A percentile compares a stretch with the other conserved stretches of the same genome.
Conservation (phyloP, 2,113 vertebrate genomes). For the Egretta garzetta region DNA sequence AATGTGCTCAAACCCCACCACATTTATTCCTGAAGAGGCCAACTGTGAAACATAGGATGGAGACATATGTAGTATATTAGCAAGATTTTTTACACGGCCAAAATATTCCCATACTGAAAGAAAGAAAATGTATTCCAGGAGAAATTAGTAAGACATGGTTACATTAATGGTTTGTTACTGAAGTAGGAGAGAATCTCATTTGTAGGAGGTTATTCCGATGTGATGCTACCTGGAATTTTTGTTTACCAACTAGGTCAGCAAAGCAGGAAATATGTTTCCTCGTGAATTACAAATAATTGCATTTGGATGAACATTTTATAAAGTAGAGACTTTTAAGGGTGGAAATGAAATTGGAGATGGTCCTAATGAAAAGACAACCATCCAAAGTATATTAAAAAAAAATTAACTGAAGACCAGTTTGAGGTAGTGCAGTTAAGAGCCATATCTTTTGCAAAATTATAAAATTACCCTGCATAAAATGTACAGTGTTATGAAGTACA, state of each 20-base stretch:
- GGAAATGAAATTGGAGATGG: background rate
- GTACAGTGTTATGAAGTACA: background rate
- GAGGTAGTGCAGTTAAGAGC: background rate
- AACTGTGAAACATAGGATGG: background rate
- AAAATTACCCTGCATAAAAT: background rate
- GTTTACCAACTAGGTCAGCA: background rate
- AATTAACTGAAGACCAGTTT: background rate
- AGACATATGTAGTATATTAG: background rate
- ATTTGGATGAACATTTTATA: background rate
- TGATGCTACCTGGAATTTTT: background rate
- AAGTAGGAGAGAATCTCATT: background rate
- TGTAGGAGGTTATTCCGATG: background rate
- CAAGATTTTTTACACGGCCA: background rate
- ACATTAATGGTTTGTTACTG: background rate
- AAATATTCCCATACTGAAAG: background rate
- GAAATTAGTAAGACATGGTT: background rate
- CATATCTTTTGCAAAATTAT: background rate
- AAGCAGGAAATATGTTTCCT: background rate
- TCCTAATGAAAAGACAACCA: background rate
- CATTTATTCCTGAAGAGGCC: background rate
- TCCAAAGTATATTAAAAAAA: background rate
- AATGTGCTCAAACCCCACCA: background rate
- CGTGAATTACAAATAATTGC: background rate
- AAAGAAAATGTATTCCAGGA: background rate
- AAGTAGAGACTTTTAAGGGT: background rate